phyloP scores from a whole-genome alignment of 2,797 vertebrate species.

The Phylloscopus collybita region DNA sequence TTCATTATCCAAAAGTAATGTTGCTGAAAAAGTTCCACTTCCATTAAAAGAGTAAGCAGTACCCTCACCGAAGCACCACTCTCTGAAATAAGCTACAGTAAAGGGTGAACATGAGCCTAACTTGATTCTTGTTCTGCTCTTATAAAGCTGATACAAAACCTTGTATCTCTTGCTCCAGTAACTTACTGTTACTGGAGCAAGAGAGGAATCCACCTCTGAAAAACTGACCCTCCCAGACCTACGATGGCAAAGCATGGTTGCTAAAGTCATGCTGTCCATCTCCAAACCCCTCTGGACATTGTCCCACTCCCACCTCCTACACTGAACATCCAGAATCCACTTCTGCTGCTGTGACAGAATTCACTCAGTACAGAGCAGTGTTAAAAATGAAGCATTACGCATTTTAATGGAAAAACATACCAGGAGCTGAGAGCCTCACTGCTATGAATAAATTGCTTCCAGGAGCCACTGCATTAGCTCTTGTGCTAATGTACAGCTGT shows the following conservation, averaged over 20 bases:
- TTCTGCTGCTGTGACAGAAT: neutral
- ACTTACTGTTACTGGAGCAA: neutral
- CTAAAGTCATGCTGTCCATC: neutral
- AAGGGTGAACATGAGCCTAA: neutral
- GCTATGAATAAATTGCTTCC: conserved; percentile 46
- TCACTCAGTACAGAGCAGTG: neutral
- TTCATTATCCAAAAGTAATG: neutral
- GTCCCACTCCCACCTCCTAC: neutral
- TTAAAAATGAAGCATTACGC: conserved; percentile 14
- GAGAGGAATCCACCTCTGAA: neutral
- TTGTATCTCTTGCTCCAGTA: too few relatives aligned
- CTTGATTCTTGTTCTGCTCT: neutral
- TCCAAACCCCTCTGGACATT: neutral
- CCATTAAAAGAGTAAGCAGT: neutral
- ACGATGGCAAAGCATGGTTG: accelerated
- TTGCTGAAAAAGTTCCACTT: neutral
- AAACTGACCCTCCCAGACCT: neutral
- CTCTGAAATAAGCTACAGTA: neutral
- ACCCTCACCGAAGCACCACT: neutral
- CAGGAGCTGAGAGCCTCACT: neutral
- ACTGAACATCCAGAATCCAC: neutral
- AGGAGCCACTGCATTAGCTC: conserved; percentile 13
- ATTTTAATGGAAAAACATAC: neutral
- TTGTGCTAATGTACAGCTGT: neutral
- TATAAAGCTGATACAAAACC: neutral